These are phyloP conservation scores for Capreolus pygargus DNA, from an alignment of 2,113 vertebrate genomes.

Conservation along the genomic window DNA sequence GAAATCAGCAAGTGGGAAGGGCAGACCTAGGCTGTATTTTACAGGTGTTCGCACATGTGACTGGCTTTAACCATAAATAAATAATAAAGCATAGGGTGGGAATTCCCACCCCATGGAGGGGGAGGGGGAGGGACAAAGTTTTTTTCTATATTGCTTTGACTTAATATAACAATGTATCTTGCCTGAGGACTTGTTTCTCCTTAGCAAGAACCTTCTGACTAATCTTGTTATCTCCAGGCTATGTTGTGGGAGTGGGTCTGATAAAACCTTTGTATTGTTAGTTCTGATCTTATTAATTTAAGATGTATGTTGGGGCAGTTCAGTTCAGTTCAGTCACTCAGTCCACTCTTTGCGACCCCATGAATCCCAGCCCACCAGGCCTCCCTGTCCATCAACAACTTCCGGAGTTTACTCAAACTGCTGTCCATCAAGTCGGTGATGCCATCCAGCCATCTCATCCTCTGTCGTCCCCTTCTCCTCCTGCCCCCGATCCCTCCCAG, in stretches of 20 bases:
- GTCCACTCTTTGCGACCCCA: no score
- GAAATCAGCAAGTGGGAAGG: background rate
- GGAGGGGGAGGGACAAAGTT: background rate
- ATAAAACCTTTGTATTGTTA: background rate
- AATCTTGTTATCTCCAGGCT: background rate
- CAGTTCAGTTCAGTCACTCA: no score
- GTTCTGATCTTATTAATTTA: background rate
- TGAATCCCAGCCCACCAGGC: no score
- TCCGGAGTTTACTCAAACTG: no score
- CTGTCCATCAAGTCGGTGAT: no score
- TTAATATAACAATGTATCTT: background rate
- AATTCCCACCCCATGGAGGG: background rate
- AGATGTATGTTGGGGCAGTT: background rate
- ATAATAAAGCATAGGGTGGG: background rate
- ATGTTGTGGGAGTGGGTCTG: background rate
- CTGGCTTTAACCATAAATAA: background rate
- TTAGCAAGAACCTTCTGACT: background rate
- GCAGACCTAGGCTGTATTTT: background rate
- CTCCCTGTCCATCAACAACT: no score
- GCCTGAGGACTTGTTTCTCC: background rate
- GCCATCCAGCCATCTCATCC: no score
- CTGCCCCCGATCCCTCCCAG: no score
- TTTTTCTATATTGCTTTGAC: background rate
- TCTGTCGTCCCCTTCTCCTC: no score
- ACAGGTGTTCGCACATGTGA: background rate